Conservation (phyloP, 2,113 vertebrate genomes). For the Bettongia penicillata region DNA sequence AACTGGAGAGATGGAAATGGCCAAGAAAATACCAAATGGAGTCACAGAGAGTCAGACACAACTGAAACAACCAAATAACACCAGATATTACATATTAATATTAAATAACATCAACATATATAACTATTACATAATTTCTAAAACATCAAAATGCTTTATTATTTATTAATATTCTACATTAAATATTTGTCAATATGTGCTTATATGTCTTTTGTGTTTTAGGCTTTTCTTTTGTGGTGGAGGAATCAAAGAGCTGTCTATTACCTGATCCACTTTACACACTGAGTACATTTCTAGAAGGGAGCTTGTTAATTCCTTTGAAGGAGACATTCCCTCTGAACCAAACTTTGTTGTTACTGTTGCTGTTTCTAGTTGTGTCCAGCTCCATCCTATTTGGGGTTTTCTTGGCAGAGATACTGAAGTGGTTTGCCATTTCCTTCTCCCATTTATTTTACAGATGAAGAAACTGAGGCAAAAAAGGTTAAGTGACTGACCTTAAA, state of each 20-base stretch:
- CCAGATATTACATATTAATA: not conserved
- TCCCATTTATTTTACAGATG: not conserved
- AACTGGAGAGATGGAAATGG: not conserved
- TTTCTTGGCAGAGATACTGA: not conserved
- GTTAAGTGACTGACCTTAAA: not conserved
- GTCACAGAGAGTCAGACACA: no score
- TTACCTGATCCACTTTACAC: not conserved
- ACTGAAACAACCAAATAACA: not conserved
- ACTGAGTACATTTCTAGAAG: not conserved
- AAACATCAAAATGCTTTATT: no score
- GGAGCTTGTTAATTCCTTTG: not conserved
- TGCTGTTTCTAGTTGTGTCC: not conserved
- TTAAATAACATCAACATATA: not conserved
- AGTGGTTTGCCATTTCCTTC: not conserved
- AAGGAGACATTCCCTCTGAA: not conserved
- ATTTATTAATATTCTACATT: not conserved
- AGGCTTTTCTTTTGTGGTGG: not conserved
- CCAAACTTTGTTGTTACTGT: not conserved
- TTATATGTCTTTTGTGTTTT: not conserved
- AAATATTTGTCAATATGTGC: not conserved
- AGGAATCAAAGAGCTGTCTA: not conserved
- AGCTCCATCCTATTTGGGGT: not conserved
- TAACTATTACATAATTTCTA: no score
- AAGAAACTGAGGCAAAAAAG: not conserved
- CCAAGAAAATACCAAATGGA: no score